phyloP scores from a whole-genome alignment of 2,888 invertebrate genomes.

The Dryomyza anilis region DNA sequence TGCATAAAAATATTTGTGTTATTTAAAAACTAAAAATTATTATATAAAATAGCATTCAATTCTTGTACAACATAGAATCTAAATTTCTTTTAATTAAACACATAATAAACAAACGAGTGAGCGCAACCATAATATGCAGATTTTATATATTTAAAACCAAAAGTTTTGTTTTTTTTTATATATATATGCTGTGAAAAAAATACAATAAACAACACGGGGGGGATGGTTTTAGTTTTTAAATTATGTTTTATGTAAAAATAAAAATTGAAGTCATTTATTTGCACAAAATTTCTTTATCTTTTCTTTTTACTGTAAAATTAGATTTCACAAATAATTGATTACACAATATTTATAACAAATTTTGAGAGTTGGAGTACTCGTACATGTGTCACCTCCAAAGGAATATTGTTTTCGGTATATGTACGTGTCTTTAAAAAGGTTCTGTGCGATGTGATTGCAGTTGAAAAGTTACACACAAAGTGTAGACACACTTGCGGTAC shows the following conservation, averaged over 20 bases:
- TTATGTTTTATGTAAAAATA: slow-evolving; percentile 13
- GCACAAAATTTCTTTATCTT: slow-evolving; percentile 18
- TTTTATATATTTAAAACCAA: neutral
- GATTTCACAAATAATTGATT: neutral
- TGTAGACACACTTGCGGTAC: too few relatives aligned
- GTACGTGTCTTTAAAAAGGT: neutral
- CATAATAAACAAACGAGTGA: slow-evolving; percentile 4
- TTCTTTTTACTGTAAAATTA: neutral
- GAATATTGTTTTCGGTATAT: too few relatives aligned
- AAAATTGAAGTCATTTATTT: slow-evolving; percentile 18
- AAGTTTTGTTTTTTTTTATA: neutral
- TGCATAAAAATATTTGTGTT: slow-evolving; percentile 9
- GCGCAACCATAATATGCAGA: neutral
- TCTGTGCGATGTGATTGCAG: neutral
- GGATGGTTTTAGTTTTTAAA: neutral
- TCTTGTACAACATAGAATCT: slow-evolving; percentile 5
- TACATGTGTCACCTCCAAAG: too few relatives aligned
- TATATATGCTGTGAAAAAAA: neutral
- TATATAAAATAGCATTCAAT: slow-evolving; percentile 8
- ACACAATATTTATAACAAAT: neutral
- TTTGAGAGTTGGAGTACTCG: neutral
- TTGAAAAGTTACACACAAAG: neutral
- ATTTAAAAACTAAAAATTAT: slow-evolving; percentile 17
- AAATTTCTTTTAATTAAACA: slow-evolving; percentile 1
- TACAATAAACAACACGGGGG: slow-evolving; percentile 13